These are phyloP conservation scores for Gulo gulo DNA, from an alignment of 2,113 vertebrate genomes.

Conservation along the genomic window DNA sequence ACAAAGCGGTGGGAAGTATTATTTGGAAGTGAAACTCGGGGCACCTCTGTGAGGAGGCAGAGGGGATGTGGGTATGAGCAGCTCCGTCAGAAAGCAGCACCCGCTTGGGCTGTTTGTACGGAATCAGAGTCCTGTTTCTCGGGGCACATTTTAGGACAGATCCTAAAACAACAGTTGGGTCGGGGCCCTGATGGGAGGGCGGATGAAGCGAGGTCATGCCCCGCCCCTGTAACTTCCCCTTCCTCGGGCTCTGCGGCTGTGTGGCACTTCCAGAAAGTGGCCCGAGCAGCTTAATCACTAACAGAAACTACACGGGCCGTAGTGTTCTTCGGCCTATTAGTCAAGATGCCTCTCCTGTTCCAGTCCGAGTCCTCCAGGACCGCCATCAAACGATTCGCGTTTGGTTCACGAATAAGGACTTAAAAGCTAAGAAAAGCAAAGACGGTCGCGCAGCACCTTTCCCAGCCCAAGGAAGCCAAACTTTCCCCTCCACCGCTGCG, in stretches of 20 bases:
- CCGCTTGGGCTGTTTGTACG: neutral
- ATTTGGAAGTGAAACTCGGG: neutral
- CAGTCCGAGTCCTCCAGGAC: neutral
- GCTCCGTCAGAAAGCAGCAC: neutral
- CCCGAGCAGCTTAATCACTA: neutral
- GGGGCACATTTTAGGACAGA: neutral
- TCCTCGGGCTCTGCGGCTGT: neutral
- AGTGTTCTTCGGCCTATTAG: neutral
- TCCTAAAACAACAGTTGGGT: neutral
- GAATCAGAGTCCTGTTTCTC: neutral
- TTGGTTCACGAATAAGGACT: slow-evolving; percentile 47
- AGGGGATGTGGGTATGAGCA: neutral
- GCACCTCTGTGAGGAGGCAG: slow-evolving; percentile 15
- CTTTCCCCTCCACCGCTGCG: neutral
- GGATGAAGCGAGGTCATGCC: neutral
- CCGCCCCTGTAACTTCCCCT: neutral
- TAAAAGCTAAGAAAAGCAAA: slow-evolving; percentile 32
- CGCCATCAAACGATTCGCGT: slow-evolving; percentile 30
- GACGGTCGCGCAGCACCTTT: neutral
- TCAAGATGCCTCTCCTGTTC: slow-evolving; percentile 25
- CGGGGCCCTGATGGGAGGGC: neutral
- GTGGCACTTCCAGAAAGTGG: slow-evolving; percentile 22
- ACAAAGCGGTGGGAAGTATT: slow-evolving; percentile 54
- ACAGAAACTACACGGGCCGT: neutral
- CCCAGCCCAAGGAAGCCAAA: neutral